Evolutionary conservation across 2,797 vertebrate species (phyloP), one percentile per base, ranked within the genome.

Genomic region (Geotria australis): DNA sequence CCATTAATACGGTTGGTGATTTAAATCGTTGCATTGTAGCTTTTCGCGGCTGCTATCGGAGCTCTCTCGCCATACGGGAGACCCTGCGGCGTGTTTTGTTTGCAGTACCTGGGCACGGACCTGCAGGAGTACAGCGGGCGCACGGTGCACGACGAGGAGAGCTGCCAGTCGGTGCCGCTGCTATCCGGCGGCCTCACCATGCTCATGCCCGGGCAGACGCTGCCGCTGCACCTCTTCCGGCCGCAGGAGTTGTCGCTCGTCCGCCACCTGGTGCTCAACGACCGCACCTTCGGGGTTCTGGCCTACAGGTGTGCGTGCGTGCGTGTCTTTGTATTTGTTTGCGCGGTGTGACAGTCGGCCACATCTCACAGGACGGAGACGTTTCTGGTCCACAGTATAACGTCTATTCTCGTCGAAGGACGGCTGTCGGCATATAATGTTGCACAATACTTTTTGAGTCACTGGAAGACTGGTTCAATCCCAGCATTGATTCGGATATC

Each of bases 221-320:
- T 96, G 57, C 91, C 89, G 1, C 77, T 98, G 60, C 85, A 89
- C 71, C 86, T 98, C 12, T 95, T 83, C 67, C 71, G 70, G 61
- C 86, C 91, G 0, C 89, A 93, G 66, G 91, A 98, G 70, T 86
- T 98, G 75, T 95, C 84, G 72, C 89, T 95, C 86, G 85, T 98
- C 73, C 75, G 88, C 58, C 80, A 71, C 58, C 68, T 96, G 62
- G 81, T 98, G 64, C 85, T 88, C 72, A 81, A 66, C 58, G 91
- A 98, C 67, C 75, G 91, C 62, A 98, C 91, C 2, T 96, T 98
- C 61, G 91, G 88, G 10, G 88, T 98, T 57, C 81, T 98, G 8
- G 84, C 91, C 6, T 79, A 85, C 77, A 85, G 83, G 89, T 94
- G 24, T 38, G 24, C 38, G 24, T 24, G 5, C 24, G 24, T 38